These are phyloP conservation scores for Pseudopipra pipra DNA, from an alignment of 2,113 vertebrate genomes.

Conservation along the genomic window DNA sequence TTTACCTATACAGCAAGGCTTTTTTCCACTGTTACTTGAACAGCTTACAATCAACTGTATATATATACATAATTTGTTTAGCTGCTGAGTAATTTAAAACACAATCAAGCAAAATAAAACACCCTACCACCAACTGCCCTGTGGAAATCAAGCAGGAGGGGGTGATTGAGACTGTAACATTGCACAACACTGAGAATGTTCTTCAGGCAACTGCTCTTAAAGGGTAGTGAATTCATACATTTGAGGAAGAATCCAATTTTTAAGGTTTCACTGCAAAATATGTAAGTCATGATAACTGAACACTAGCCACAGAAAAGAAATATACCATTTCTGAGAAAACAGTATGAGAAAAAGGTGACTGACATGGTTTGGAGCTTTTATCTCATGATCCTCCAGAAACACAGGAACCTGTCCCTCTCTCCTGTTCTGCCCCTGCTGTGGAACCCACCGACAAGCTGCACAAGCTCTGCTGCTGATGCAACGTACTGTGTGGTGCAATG, in stretches of 20 bases:
- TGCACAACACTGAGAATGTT: background rate
- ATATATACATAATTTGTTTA: background rate
- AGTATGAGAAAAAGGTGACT: background rate
- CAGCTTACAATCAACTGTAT: background rate
- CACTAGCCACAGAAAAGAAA: background rate
- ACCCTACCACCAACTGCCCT: background rate
- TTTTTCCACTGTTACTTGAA: background rate
- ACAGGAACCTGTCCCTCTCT: background rate
- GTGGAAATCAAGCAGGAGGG: background rate
- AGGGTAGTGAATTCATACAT: background rate
- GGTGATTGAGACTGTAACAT: background rate
- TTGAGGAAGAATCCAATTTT: background rate
- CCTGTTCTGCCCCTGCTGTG: background rate
- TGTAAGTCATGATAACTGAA: rapidly evolving
- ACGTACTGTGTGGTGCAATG: background rate
- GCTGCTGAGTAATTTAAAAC: background rate
- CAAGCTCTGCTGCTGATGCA: background rate
- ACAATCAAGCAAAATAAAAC: background rate
- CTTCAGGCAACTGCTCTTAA: background rate
- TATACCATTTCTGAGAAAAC: background rate
- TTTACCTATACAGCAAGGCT: background rate
- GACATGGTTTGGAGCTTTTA: background rate
- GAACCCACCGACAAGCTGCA: background rate
- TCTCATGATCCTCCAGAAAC: background rate
- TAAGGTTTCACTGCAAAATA: background rate